These are phyloP conservation scores for Noctua fimbriata DNA, from an alignment of 2,888 invertebrate species.

Conservation along the genomic window DNA sequence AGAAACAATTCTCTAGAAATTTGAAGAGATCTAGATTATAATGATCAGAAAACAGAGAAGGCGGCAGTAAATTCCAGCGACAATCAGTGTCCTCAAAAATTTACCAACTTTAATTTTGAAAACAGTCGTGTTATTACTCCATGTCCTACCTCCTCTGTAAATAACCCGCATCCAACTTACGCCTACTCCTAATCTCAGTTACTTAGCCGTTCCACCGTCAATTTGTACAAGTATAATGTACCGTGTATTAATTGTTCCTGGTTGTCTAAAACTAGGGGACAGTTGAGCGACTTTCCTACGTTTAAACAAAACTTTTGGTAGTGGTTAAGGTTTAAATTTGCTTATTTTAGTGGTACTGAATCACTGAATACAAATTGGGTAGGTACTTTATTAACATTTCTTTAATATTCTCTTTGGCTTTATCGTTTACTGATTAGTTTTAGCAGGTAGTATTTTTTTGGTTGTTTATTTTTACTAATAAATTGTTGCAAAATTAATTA, in stretches of 20 bases:
- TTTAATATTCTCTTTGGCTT: neutral
- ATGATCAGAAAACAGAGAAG: neutral
- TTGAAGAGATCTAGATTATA: neutral
- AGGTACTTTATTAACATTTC: neutral
- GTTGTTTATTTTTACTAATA: too few relatives aligned
- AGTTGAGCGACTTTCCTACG: conserved; percentile 30
- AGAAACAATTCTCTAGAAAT: neutral
- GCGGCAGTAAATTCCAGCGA: neutral
- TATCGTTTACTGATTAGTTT: neutral
- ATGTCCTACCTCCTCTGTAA: conserved; percentile 5
- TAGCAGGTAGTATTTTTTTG: too few relatives aligned
- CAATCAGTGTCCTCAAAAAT: neutral
- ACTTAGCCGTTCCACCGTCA: conserved; percentile 62
- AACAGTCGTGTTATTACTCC: conserved; percentile 12
- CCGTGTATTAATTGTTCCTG: conserved; percentile 59
- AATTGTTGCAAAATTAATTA: neutral
- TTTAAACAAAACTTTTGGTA: conserved; percentile 24
- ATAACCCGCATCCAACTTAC: conserved; percentile 57
- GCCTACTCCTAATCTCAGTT: conserved; percentile 65
- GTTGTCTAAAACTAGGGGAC: conserved; percentile 18
- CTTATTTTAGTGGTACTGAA: neutral
- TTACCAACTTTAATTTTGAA: neutral
- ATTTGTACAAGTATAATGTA: conserved; percentile 63
- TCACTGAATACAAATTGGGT: neutral
- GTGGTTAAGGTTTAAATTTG: conserved; percentile 1